Evolutionary conservation across 37 sponge, comb jelly and placozoan species (phyloP), one percentile per base, ranked within the genome.

Genomic region (Sycon ciliatum): DNA sequence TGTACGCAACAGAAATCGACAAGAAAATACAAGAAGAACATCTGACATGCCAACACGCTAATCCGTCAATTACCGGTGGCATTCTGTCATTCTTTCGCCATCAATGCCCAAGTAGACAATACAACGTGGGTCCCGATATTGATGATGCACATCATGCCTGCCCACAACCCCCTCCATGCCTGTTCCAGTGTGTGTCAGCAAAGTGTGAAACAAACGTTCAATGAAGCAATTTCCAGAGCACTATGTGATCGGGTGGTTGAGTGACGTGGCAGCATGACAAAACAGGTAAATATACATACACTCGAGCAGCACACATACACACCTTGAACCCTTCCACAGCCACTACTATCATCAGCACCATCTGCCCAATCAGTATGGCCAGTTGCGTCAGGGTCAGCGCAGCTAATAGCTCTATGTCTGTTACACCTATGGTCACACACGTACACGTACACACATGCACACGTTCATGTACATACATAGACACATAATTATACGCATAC

Each of bases 281-380:
- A 29, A 74, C 72, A 23, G 4, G 3, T 23, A 52, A 18, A 42
- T 27, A 52, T 18, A 3, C 36, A 78, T 24, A 72, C 39, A 78
- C 18, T 9, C 53, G 56, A 2, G 9, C 27, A 35, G 9, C 61
- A 20, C 54, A 79, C 67, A 28, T 71, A 32, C 23, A 70, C 13
- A 60, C 63, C 29, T 60, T 26, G 63, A 60, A 60, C 7, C 7
- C 63, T 27, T 11, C 11, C 22, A 81, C 22, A 20, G 78, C 53
- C 1, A 74, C 69, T 32, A 81, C 39, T 42, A 95, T 83, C 84
- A 85, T 80, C 56, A 85, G 83, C 62, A 87, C 85, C 77, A 89
- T 95, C 83, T 95, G 88, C 38, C 90, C 58, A 58, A 90, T 54
- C 32, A 90, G 73, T 69, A 81, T 35, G 65, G 86, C 88, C 40